Conservation (phyloP, 2,888 invertebrate genomes). For the Sminthurinus aureus region DNA sequence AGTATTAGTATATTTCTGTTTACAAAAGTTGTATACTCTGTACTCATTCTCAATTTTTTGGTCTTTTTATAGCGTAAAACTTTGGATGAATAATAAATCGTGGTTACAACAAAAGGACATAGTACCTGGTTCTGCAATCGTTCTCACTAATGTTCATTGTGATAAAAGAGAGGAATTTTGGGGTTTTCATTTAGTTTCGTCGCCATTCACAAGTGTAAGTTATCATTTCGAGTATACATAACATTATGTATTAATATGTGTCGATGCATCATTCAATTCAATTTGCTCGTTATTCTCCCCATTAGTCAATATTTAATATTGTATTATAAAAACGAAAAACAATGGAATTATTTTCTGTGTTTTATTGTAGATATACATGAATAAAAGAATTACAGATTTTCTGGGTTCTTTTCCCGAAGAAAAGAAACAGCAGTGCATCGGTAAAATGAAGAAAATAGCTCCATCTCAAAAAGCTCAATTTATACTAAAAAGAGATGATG, state of each 20-base stretch:
- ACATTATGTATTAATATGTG: too few relatives aligned
- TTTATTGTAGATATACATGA: slow-evolving; percentile 9
- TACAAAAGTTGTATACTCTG: too few relatives aligned
- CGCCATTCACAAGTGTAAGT: slow-evolving; percentile 6
- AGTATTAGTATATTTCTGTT: too few relatives aligned
- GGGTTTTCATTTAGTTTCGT: slow-evolving; percentile 10
- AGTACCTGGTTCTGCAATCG: slow-evolving; percentile 6
- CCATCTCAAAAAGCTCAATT: neutral
- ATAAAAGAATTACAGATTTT: neutral
- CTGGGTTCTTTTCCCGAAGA: neutral
- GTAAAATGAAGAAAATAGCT: neutral
- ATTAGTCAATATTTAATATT: neutral
- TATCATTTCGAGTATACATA: neutral
- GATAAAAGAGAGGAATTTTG: neutral
- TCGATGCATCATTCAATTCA: too few relatives aligned
- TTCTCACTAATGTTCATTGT: slow-evolving; percentile 1
- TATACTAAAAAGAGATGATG: neutral
- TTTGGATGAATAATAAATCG: neutral
- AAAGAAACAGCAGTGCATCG: neutral
- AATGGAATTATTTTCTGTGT: neutral
- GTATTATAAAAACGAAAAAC: too few relatives aligned
- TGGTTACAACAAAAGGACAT: slow-evolving; percentile 15
- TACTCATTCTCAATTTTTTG: too few relatives aligned
- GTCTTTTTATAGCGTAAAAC: slow-evolving; percentile 14
- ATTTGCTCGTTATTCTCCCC: neutral